phyloP scores from a whole-genome alignment of 2,888 invertebrate genomes.

The Dolichomitus sp. region DNA sequence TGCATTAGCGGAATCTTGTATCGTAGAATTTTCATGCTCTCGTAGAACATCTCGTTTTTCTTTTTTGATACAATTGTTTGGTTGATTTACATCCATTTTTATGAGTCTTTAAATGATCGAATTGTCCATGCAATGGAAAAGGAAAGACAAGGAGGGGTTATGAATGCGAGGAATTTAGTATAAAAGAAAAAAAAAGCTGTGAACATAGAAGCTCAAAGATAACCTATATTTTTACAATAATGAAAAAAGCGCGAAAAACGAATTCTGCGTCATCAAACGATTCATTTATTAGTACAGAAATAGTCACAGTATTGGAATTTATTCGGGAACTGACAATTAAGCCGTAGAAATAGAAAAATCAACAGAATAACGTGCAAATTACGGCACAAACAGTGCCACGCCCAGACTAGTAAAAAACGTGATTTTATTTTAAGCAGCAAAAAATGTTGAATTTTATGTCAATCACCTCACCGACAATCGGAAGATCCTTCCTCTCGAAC shows the following conservation, averaged over 20 bases:
- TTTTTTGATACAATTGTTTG: neutral
- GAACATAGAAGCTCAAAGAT: slow-evolving; percentile 20
- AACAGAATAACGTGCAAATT: slow-evolving; percentile 45
- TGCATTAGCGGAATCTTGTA: neutral
- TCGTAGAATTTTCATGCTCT: neutral
- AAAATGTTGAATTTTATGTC: neutral
- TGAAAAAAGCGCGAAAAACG: slow-evolving; percentile 2
- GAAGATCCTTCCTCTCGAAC: neutral
- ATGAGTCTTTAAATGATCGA: neutral
- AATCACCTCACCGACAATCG: slow-evolving; percentile 27
- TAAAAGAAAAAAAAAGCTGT: slow-evolving; percentile 12
- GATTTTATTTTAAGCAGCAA: neutral
- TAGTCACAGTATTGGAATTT: neutral
- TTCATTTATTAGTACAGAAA: neutral
- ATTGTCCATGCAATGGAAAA: neutral
- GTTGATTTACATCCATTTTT: neutral
- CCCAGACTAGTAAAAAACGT: slow-evolving; percentile 65
- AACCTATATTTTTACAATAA: slow-evolving; percentile 48
- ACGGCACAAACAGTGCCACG: slow-evolving; percentile 70
- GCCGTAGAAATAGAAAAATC: slow-evolving; percentile 44
- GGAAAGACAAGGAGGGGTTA: slow-evolving; percentile 9
- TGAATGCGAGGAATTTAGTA: slow-evolving; percentile 1
- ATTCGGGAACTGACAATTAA: slow-evolving; percentile 3
- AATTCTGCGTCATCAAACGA: slow-evolving; percentile 7
- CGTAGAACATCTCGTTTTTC: neutral